Evolutionary conservation across 2,888 invertebrate species (phyloP).

Genomic region (Emmelina monodactyla): DNA sequence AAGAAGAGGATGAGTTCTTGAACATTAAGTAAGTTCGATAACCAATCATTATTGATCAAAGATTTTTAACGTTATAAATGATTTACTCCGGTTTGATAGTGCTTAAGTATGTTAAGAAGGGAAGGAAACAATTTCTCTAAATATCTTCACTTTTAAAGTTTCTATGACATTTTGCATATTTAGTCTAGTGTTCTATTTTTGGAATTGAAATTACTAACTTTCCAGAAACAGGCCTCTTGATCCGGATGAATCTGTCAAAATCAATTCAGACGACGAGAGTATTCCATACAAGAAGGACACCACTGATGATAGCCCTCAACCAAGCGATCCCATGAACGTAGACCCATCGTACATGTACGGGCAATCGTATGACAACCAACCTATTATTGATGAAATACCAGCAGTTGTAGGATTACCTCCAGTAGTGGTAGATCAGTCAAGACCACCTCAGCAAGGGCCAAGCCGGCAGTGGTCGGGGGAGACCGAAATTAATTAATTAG

Average conservation of each 20-base stretch:
- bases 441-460: constrained; percentile 16
- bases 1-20: constrained; percentile 50
- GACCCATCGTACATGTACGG: constrained; percentile 6
- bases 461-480: constrained; percentile 41
- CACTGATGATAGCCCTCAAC: constrained; percentile 44
- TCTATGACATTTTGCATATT: no score
- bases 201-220: no score
- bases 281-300: constrained; percentile 56
- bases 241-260: constrained; percentile 49
- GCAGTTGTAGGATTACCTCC: background rate
- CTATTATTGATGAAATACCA: no score
- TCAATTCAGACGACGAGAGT: constrained; percentile 55
- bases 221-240: constrained; percentile 39
- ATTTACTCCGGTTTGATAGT: no score
- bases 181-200: no score
- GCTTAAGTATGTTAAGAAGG: no score
- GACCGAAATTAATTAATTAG: constrained; percentile 51
- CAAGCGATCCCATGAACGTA: constrained; percentile 37
- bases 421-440: background rate
- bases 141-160: no score
- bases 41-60: no score
- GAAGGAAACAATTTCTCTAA: no score
- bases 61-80: no score
- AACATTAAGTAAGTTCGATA: constrained; percentile 33
- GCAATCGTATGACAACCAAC: constrained; percentile 5